These are phyloP conservation scores for Cotesia vestalis DNA, from an alignment of 1,140 invertebrate genomes.

Conservation along the genomic window DNA sequence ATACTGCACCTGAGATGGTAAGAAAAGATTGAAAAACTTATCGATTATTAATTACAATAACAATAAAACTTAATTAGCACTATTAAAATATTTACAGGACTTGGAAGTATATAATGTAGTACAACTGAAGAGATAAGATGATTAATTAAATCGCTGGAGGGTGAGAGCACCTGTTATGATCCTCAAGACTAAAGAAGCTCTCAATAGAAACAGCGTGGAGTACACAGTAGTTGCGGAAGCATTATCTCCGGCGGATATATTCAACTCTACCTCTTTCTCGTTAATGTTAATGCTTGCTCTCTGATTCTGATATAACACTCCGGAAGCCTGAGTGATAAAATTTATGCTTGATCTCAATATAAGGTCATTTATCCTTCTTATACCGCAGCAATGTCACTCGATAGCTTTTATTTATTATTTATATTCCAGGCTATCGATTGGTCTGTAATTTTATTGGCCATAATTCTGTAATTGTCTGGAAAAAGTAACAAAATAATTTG, in stretches of 20 bases:
- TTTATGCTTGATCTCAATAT: not conserved
- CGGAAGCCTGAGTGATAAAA: conserved; percentile 6
- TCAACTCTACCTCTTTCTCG: not conserved
- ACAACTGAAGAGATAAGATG: not conserved
- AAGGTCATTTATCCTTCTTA: not conserved
- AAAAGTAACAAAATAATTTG: no score
- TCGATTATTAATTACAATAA: no score
- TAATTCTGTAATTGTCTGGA: no score
- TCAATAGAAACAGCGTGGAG: not conserved
- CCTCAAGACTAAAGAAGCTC: conserved; percentile 41
- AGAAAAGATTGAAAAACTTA: no score
- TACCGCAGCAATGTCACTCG: not conserved
- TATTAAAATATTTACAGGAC: no score
- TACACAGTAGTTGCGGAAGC: not conserved
- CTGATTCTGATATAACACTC: not conserved
- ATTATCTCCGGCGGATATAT: not conserved
- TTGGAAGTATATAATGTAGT: no score
- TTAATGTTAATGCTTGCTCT: not conserved
- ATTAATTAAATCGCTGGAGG: conserved; percentile 4
- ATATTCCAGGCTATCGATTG: no score
- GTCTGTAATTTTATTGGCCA: no score
- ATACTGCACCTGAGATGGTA: no score
- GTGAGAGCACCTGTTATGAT: conserved; percentile 56
- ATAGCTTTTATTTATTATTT: conserved; percentile 9
- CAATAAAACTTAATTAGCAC: no score